Evolutionary conservation across 1,140 invertebrate genomes (phyloP).

Genomic region (Solenopsis fugax): DNA sequence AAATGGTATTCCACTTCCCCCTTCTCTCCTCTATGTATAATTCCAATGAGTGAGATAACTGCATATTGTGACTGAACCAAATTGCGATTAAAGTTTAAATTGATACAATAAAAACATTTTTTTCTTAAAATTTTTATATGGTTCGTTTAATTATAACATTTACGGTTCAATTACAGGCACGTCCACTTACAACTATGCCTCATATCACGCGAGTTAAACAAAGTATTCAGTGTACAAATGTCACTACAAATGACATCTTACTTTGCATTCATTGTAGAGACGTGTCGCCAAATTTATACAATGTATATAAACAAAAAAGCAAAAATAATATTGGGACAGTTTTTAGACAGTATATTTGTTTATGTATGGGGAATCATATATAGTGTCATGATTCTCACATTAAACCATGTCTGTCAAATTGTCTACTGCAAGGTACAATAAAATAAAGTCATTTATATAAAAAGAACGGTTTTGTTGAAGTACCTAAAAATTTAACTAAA

Average conservation of each 20-base stretch:
- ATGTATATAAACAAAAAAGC: not conserved
- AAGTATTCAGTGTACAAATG: conserved; percentile 24
- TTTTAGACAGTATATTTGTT: not conserved
- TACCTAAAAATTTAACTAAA: too few relatives aligned
- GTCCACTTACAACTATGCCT: conserved; percentile 9
- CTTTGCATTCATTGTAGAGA: not conserved
- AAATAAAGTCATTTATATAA: not conserved
- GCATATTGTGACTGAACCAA: not conserved
- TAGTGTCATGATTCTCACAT: not conserved
- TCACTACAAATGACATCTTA: conserved; percentile 20
- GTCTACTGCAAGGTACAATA: not conserved
- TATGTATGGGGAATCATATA: not conserved
- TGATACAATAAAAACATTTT: not conserved
- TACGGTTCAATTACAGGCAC: conserved; percentile 23
- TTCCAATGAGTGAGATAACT: not conserved
- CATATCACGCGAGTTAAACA: conserved; percentile 21
- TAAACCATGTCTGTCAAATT: conserved; percentile 29
- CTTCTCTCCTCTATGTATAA: too few relatives aligned
- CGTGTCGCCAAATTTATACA: not conserved
- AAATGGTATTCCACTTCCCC: too few relatives aligned
- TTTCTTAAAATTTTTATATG: not conserved
- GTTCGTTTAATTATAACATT: not conserved
- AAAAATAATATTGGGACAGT: not conserved
- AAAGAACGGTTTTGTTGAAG: too few relatives aligned
- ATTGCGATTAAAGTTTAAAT: not conserved